Evolutionary conservation across 2,113 vertebrate species (phyloP).

Genomic region (Ranitomeya imitator): DNA sequence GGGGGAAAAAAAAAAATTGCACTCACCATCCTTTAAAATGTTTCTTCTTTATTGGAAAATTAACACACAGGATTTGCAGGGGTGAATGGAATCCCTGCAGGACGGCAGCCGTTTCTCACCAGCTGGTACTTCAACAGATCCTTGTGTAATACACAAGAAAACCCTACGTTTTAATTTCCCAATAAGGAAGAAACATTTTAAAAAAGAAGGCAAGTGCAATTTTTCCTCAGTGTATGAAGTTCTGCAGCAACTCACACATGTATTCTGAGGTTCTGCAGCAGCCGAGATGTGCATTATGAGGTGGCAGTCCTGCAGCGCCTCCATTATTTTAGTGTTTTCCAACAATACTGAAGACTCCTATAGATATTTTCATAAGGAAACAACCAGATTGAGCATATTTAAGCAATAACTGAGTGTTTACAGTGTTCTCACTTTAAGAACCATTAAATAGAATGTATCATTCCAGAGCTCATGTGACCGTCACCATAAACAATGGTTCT

Average conservation of each 20-base stretch:
- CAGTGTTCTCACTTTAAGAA: not conserved
- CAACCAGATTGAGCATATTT: not conserved
- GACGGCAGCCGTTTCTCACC: no score
- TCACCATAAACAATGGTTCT: not conserved
- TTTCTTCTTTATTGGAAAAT: no score
- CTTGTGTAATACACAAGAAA: no score
- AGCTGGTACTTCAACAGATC: no score
- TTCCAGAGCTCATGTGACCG: not conserved
- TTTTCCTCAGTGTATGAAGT: not conserved
- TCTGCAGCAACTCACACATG: not conserved
- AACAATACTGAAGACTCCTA: no score
- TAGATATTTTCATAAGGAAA: not conserved
- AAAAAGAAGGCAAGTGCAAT: no score
- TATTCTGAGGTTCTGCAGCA: not conserved
- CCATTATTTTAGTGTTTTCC: not conserved
- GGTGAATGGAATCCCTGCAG: no score
- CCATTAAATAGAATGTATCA: not conserved
- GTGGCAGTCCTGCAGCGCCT: not conserved
- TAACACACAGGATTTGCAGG: no score
- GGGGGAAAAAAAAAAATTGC: no score
- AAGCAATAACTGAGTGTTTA: not conserved
- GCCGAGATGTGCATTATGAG: not conserved
- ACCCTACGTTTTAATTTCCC: no score
- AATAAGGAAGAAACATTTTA: no score
- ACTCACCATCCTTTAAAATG: no score